Evolutionary conservation across 2,797 vertebrate genomes (phyloP).

Genomic region (Leptatherina wallacei): DNA sequence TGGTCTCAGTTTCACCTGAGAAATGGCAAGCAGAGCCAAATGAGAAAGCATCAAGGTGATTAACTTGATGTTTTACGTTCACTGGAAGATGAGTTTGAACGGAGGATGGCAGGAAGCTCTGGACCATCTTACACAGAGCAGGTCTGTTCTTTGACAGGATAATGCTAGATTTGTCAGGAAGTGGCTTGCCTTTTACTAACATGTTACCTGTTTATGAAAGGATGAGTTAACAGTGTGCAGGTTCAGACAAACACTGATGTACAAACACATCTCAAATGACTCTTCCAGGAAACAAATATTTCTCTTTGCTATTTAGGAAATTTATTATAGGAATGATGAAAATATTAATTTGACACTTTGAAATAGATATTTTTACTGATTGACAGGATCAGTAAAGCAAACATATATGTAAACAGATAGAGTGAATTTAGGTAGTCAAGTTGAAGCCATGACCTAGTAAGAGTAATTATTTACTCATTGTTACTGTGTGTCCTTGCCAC

Average conservation of each 20-base stretch:
- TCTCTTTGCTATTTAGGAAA: background rate
- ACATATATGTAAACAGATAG: background rate
- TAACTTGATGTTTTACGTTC: slow-evolving; percentile 1
- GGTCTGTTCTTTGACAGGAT: background rate
- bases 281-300: background rate
- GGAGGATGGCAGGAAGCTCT: background rate
- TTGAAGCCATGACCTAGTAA: background rate
- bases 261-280: background rate
- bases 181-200: background rate
- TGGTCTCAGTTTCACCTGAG: slow-evolving; percentile 29
- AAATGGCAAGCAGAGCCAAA: background rate
- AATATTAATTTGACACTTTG: background rate
- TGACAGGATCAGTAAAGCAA: background rate
- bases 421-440: background rate
- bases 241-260: slow-evolving; percentile 1
- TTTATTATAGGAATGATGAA: background rate
- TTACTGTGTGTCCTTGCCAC: no score
- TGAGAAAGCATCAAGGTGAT: background rate
- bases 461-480: background rate
- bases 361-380: background rate
- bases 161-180: background rate
- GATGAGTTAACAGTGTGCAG: background rate
- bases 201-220: background rate
- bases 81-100: slow-evolving; percentile 6
- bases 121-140: background rate